Evolutionary conservation across 2,797 vertebrate species (phyloP).

Genomic region (Carcharodon carcharias): DNA sequence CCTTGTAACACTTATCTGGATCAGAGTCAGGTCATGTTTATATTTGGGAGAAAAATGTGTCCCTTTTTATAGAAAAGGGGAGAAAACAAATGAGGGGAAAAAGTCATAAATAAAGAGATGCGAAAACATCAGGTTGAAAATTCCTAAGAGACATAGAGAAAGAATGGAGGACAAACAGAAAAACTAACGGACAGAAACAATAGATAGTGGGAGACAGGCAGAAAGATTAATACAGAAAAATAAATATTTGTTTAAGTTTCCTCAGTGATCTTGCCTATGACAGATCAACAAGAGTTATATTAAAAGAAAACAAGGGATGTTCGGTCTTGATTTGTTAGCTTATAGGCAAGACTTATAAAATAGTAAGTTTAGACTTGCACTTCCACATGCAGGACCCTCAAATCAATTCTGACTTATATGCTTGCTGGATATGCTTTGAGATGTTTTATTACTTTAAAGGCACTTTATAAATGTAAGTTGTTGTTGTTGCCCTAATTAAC

Average conservation of each 20-base stretch:
- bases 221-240: conserved; percentile 40
- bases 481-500: neutral
- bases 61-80: neutral
- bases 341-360: neutral
- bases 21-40: neutral
- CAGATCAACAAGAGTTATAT: conserved; percentile 47
- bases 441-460: too few relatives aligned
- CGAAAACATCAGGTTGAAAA: neutral
- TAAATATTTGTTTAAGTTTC: conserved; percentile 49
- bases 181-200: neutral
- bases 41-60: neutral
- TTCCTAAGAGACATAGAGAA: conserved; percentile 37
- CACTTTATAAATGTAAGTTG: too few relatives aligned
- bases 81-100: too few relatives aligned
- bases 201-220: conserved; percentile 14
- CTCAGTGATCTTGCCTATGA: conserved; percentile 34
- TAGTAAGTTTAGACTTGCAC: neutral
- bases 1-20: neutral
- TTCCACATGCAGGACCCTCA: neutral
- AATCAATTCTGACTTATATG: neutral
- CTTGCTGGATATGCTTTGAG: neutral
- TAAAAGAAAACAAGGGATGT: conserved; percentile 49
- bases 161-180: conserved; percentile 35
- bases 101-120: neutral
- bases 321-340: conserved; percentile 42